Conservation (phyloP, 2,797 vertebrate species). For the Coccyzus lansbergi region DNA sequence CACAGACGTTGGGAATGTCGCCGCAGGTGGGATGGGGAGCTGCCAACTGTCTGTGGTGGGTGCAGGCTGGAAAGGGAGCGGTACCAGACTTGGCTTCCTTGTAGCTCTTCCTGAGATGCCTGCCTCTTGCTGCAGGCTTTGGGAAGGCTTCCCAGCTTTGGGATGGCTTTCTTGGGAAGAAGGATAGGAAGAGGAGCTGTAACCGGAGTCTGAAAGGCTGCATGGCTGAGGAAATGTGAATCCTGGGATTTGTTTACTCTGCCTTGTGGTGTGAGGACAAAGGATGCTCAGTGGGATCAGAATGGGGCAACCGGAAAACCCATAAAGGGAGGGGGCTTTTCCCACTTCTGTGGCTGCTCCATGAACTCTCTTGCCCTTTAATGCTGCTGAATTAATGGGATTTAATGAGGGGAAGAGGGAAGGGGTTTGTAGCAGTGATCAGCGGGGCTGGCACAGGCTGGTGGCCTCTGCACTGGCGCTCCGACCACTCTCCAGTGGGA, state of each 20-base stretch:
- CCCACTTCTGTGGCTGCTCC: too few relatives aligned
- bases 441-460: accelerated
- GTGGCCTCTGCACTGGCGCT: accelerated
- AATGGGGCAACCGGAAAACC: neutral
- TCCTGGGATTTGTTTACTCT: neutral
- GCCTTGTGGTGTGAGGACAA: neutral
- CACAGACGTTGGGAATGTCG: accelerated
- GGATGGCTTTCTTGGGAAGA: neutral
- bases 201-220: too few relatives aligned
- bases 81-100: neutral
- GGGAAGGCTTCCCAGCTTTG: neutral
- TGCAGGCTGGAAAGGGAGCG: too few relatives aligned
- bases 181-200: too few relatives aligned
- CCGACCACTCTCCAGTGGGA: neutral
- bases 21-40: neutral
- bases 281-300: accelerated
- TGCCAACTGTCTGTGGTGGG: accelerated
- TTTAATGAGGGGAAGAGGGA: neutral
- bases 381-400: neutral
- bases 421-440: neutral
- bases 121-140: too few relatives aligned
- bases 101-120: neutral
- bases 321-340: neutral
- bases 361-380: neutral
- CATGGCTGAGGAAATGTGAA: neutral